Base-by-base conservation (phyloP, 2,888 invertebrate genomes). In the Reticulitermes lucifugus region DNA sequence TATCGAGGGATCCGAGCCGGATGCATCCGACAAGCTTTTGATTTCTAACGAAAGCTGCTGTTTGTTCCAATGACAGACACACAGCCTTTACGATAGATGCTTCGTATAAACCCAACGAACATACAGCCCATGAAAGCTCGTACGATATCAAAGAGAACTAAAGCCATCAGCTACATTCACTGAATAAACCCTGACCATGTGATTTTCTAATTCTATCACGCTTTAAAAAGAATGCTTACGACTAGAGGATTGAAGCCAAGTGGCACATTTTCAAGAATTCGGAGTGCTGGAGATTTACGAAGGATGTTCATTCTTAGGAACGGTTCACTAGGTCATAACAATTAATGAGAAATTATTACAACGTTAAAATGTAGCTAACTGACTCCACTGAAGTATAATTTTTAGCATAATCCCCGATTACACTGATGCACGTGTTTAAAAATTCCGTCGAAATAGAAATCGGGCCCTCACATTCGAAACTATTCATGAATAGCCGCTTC, bases 41-140 rank as follows among this genome's bases (percentile, higher is more conserved):
- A 73, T 73, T 73, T 29, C 41, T 10, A 73, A 73, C 73, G 41
- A 73, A 73, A 41, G 71, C 71, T 71, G 35, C 18, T 35, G 41
- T 35, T 73, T 70, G 55, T 55, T 55, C 55, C 55, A 55, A 18
- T 55, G 55, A 55, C 18, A 55, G 55, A 18, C 7, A 35, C 35
- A 22, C 60, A 65, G 65, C 25, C 65, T 65, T 10, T 65, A 5
- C 25, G 65, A 65, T 65, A 25, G n/a, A 25, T 25, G n/a, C 65
- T 25, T 21, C 25, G 14, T 2, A 18, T 18, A 65, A 65, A 65
- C 3, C 25, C n/a, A 55, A 55, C 46, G 65, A 65, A 55, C 55
- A 55, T 0, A 18, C 14, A 0, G 12, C 18, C 18, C 12, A 18
- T 55, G 55, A 14, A 18, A 12, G 65, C 65, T 65, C n/a, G n/a